Evolutionary conservation across 2,113 vertebrate species (phyloP).

Genomic region (Dasyurus viverrinus): DNA sequence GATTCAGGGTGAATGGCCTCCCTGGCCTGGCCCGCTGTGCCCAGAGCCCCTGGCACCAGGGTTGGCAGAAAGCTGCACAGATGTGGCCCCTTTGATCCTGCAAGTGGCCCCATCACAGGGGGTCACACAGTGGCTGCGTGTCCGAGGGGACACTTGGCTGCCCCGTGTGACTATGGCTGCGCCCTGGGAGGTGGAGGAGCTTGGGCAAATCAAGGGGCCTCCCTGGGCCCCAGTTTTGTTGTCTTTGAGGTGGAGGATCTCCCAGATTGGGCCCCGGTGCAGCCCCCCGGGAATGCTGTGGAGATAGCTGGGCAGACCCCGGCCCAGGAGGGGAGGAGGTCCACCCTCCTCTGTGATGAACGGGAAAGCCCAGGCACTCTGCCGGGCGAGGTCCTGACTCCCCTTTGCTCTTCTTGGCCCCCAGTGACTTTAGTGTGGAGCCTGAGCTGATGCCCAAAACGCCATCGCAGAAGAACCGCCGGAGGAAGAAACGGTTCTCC

Average conservation of each 20-base stretch:
- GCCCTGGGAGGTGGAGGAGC: not conserved
- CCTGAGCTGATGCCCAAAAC: slow-evolving; percentile 97
- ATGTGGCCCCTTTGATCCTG: no score
- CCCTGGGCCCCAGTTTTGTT: not conserved
- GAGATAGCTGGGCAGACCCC: not conserved
- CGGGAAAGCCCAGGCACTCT: not conserved
- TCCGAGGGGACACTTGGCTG: not conserved
- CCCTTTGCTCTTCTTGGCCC: not conserved
- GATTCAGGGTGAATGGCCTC: not conserved
- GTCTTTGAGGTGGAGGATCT: not conserved
- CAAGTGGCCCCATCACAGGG: not conserved
- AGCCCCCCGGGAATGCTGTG: not conserved
- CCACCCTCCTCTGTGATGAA: not conserved
- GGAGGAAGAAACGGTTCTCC: slow-evolving; percentile 88
- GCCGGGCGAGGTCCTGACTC: no score
- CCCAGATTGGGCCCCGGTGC: not conserved
- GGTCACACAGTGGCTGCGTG: no score
- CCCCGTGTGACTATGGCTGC: not conserved
- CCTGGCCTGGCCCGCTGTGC: not conserved
- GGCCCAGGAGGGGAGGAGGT: not conserved
- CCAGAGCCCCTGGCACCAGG: not conserved
- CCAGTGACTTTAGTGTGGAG: slow-evolving; percentile 89
- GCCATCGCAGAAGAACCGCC: slow-evolving; percentile 93
- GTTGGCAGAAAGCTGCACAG: no score
- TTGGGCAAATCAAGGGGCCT: not conserved